Evolutionary conservation across 1,140 invertebrate genomes (phyloP), one percentile per base, ranked within the genome.

Genomic region (Caenorhabditis latens): DNA sequence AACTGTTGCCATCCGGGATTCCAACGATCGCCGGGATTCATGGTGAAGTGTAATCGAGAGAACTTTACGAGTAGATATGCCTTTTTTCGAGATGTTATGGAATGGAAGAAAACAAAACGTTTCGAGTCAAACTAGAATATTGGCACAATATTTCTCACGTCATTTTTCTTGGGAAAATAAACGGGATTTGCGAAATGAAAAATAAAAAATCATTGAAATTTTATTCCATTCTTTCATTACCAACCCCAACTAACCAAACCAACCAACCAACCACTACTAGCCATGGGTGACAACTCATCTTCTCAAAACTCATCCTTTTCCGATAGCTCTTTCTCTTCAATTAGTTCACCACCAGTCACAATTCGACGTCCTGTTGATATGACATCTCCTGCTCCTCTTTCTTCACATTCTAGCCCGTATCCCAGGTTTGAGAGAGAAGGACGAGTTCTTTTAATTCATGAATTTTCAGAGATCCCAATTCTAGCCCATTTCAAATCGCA

Each of bases 1-100:
- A 79, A 79, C 40, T 79, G 71, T 24, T 79, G 71, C 46, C 43
- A 79, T 50, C 46, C 71, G 13, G 71, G 71, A 50, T 79, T 50
- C 71, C 71, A 79, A 50, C 42, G 65, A 48, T 71, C 43, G 8
- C 19, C 65, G 16, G 65, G 65, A 43, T 71, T 48, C 65, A 71
- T 71, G 21, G 32, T 63, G 58, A 71, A 71, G 43, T 50, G 50
- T 9, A 50, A 46, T 43, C 61, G 40, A 32, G 32, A 65, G 32
- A 40, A 65, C 42, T 43, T 71, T 71, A 19, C 42, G 65, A 46
- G 65, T 71, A 16, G 40, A 43, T 46, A 13, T 6, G 48, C 2
- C 9, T 79, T 14, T 24, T 14, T 67, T 43, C 42, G 14, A 43
- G 43, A 24, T 32, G 32, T 32, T 32, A 32, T 32, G 32, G 32